A percentile compares a stretch with the other conserved stretches of the same genome.
These are phyloP conservation scores for Alectoris magna DNA, from an alignment of 2,797 vertebrate species.

Conservation along the genomic window DNA sequence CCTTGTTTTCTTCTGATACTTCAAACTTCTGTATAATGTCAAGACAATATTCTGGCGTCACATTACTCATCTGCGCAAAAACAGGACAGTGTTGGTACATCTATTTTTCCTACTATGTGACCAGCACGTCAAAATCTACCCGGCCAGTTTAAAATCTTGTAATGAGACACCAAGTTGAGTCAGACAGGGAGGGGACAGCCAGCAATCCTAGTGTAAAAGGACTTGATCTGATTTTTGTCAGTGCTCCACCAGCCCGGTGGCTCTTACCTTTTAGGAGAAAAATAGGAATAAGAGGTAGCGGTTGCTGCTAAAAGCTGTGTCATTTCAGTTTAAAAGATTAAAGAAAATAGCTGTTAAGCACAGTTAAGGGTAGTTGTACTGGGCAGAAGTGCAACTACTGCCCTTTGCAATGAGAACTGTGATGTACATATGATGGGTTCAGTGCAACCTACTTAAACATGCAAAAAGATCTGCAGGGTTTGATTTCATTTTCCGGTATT, in stretches of 20 bases:
- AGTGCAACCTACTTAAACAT: constrained; percentile 20
- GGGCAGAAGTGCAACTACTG: neutral
- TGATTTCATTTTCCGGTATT: constrained; percentile 49
- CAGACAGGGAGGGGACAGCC: constrained; percentile 13
- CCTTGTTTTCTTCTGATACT: constrained; percentile 92
- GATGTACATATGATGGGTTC: neutral
- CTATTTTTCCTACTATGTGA: neutral
- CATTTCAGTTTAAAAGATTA: neutral
- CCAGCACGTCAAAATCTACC: neutral
- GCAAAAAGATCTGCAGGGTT: constrained; percentile 4
- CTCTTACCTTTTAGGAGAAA: neutral
- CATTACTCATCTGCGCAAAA: constrained; percentile 87
- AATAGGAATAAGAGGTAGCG: neutral
- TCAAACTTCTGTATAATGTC: constrained; percentile 97
- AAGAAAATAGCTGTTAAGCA: neutral
- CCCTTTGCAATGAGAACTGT: neutral
- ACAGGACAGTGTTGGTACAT: constrained; percentile 28
- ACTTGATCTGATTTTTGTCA: neutral
- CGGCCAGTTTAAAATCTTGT: neutral
- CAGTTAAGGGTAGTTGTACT: neutral
- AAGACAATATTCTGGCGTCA: constrained; percentile 90
- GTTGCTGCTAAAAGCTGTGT: neutral
- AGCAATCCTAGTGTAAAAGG: neutral
- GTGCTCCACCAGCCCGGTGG: neutral
- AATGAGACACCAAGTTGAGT: neutral